Conservation (phyloP, 1,140 invertebrate genomes). For the Stegodyphus mimosarum region DNA sequence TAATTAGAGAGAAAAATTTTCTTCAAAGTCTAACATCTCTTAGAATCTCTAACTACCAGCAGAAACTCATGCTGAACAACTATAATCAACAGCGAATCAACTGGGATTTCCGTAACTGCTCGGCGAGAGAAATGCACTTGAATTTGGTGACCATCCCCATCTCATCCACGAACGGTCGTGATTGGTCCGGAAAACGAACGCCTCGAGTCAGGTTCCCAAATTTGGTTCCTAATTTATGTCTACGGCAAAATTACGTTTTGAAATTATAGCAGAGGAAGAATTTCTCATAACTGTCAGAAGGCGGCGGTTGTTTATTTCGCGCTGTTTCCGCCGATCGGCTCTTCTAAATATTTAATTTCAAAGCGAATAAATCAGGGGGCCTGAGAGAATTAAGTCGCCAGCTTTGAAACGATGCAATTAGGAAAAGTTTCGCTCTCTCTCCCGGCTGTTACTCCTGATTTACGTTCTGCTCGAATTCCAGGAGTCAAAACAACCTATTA, state of each 20-base stretch:
- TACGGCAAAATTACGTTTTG: constrained; percentile 60
- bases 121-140: background rate
- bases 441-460: background rate
- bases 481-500: background rate
- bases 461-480: constrained; percentile 9
- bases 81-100: too few relatives aligned
- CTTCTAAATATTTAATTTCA: constrained; percentile 61
- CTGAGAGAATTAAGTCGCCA: constrained; percentile 29
- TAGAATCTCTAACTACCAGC: too few relatives aligned
- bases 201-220: constrained; percentile 40
- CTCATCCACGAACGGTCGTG: constrained; percentile 3
- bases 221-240: constrained; percentile 59
- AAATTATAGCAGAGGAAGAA: constrained; percentile 59
- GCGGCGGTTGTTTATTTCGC: constrained; percentile 46
- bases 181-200: constrained; percentile 47
- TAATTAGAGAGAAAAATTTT: too few relatives aligned
- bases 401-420: background rate
- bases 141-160: constrained; percentile 19
- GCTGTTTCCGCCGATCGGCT: constrained; percentile 21
- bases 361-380: constrained; percentile 52
- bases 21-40: too few relatives aligned
- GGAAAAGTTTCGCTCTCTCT: background rate
- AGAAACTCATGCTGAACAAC: too few relatives aligned
- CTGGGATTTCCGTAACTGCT: too few relatives aligned
- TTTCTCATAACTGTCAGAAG: constrained; percentile 60